phyloP scores from a whole-genome alignment of 2,797 vertebrate species.

The Chloroceryle amazona region DNA sequence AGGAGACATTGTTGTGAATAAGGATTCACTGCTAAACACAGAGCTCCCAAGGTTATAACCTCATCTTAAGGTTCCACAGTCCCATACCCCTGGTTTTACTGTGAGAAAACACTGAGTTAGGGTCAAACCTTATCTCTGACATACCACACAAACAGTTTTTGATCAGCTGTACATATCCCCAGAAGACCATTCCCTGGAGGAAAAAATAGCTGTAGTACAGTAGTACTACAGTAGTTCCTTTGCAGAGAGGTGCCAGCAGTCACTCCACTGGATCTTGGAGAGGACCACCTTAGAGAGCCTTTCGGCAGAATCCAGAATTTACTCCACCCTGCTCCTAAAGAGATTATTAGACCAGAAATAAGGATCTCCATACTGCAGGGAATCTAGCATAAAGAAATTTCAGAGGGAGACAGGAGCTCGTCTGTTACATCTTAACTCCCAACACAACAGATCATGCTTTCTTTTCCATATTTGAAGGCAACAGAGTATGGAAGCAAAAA shows the following conservation, averaged over 20 bases:
- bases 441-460: background rate
- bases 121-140: background rate
- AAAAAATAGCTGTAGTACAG: background rate
- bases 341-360: background rate
- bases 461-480: background rate
- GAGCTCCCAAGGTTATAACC: background rate
- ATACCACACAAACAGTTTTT: background rate
- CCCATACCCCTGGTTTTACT: background rate
- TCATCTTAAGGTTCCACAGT: background rate
- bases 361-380: background rate
- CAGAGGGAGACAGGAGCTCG: background rate
- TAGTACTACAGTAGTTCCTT: background rate
- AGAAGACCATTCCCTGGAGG: background rate
- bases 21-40: background rate
- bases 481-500: background rate
- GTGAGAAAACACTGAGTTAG: background rate
- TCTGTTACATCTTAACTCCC: background rate
- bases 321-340: background rate
- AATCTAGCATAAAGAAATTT: background rate
- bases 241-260: accelerated
- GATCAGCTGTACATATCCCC: background rate
- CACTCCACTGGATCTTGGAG: background rate
- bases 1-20: background rate
- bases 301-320: background rate
- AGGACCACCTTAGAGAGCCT: background rate